A percentile compares a stretch with the other conserved stretches of the same genome.
phyloP scores from a whole-genome alignment of 2,797 vertebrate species.

The Notolabrus celidotus region DNA sequence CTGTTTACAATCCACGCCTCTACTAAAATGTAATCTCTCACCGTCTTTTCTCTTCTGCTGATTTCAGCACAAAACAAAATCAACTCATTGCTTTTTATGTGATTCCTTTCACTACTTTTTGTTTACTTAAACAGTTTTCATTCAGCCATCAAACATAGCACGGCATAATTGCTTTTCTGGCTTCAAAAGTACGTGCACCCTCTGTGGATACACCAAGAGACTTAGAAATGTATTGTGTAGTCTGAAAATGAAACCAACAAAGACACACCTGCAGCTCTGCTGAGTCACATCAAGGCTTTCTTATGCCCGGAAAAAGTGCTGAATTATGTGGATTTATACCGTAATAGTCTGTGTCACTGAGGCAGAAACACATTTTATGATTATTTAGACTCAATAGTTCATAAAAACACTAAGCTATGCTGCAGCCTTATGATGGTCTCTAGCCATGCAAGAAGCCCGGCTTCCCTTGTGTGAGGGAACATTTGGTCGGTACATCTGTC shows the following conservation, averaged over 20 bases:
- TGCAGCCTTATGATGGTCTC: neutral
- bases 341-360: neutral
- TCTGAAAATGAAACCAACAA: slow-evolving; percentile 4
- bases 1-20: slow-evolving; percentile 23
- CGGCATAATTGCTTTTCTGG: neutral
- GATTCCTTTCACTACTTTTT: slow-evolving; percentile 3
- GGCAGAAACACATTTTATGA: neutral
- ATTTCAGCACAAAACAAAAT: slow-evolving; percentile 23
- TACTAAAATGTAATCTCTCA: neutral
- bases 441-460: neutral
- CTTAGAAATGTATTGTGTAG: neutral
- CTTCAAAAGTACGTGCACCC: neutral
- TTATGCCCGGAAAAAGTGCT: neutral
- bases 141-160: neutral
- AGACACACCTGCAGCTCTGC: neutral
- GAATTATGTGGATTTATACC: neutral
- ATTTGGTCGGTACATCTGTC: neutral
- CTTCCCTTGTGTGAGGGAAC: neutral
- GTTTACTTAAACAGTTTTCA: slow-evolving; percentile 15
- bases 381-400: too few species aligned
- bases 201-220: neutral
- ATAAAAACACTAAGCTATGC: too few species aligned
- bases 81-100: neutral
- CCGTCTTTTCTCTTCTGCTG: neutral
- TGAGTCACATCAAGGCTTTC: neutral